These are phyloP conservation scores for Cuculus canorus DNA, from an alignment of 2,797 vertebrate species.

Conservation along the genomic window DNA sequence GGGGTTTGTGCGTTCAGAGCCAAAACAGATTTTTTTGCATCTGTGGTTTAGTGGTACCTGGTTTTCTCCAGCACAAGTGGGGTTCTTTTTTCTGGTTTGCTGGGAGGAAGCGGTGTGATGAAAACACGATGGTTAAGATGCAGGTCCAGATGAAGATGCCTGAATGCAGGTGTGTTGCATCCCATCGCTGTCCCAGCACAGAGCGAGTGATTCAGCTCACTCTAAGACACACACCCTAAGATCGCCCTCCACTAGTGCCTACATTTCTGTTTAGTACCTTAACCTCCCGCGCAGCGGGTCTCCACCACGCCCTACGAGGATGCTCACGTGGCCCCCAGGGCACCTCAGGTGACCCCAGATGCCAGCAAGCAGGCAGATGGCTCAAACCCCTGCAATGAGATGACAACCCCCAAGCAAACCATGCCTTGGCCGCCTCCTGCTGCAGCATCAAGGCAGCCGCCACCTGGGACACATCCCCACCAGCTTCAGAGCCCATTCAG, in stretches of 20 bases:
- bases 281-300: neutral
- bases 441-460: neutral
- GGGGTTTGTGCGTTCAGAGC: neutral
- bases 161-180: neutral
- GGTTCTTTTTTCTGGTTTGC: neutral
- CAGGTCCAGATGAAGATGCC: neutral
- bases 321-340: neutral
- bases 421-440: neutral
- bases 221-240: neutral
- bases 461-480: neutral
- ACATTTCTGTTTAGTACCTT: neutral
- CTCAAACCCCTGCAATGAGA: neutral
- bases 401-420: neutral
- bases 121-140: neutral
- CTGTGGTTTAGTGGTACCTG: neutral
- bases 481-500: neutral
- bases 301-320: neutral
- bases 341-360: neutral
- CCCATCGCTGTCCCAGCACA: accelerated
- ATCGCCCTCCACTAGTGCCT: neutral
- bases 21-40: accelerated
- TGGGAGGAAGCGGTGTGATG: neutral
- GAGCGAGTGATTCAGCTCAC: neutral
- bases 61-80: accelerated
- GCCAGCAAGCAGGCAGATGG: neutral